Percentiles rank a stretch among this genome's conserved stretches.
phyloP scores from a whole-genome alignment of 1,140 invertebrate species.

The Apis florea region DNA sequence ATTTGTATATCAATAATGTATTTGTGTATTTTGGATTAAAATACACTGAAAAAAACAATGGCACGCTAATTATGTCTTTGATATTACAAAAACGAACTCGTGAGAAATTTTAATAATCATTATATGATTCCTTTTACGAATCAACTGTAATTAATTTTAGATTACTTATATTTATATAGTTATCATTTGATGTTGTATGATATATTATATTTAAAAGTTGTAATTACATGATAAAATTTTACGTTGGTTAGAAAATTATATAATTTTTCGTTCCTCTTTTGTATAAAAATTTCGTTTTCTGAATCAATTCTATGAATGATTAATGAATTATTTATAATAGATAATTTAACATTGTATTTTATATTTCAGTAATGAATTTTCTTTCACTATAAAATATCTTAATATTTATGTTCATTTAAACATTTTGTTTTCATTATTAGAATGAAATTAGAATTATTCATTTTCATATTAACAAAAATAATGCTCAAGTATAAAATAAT shows the following conservation, averaged over 20 bases:
- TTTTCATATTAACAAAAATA: not conserved
- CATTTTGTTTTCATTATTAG: no score
- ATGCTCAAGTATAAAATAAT: not conserved
- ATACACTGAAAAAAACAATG: not conserved
- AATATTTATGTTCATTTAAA: not conserved
- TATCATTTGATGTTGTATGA: not conserved
- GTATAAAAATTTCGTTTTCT: no score
- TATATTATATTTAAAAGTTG: no score
- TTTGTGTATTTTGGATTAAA: constrained; percentile 38
- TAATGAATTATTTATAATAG: not conserved
- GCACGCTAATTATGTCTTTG: not conserved
- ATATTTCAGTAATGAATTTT: constrained; percentile 10
- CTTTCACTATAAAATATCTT: not conserved
- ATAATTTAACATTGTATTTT: constrained; percentile 5
- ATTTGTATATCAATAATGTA: constrained; percentile 16
- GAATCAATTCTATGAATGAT: not conserved
- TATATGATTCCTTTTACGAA: not conserved
- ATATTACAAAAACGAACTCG: not conserved
- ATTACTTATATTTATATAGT: not conserved
- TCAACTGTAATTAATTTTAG: not conserved
- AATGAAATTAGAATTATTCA: not conserved
- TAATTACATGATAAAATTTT: not conserved
- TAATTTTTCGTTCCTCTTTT: not conserved
- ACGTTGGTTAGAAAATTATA: not conserved
- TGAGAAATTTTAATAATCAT: not conserved